These are phyloP conservation scores for Eledona agricola DNA, from an alignment of 2,888 invertebrate species.

Conservation along the genomic window DNA sequence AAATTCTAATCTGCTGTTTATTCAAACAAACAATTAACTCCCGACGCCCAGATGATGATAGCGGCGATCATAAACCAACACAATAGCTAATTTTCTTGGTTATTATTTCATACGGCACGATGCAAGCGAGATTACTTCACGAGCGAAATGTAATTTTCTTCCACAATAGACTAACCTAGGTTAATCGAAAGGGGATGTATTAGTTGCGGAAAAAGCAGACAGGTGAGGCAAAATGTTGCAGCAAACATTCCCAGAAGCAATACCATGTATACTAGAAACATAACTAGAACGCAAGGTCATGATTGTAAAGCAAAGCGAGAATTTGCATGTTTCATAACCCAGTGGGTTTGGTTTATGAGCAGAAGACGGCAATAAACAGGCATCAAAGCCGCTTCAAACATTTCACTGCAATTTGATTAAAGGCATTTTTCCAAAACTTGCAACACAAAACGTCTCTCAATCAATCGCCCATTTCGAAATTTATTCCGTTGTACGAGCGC, in stretches of 20 bases:
- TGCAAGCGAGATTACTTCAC: background rate
- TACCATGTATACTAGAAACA: constrained; percentile 15
- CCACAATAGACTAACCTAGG: background rate
- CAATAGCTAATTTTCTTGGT: constrained; percentile 7
- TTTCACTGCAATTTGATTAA: background rate
- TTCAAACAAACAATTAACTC: constrained; percentile 17
- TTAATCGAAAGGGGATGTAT: constrained; percentile 6
- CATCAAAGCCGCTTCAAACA: background rate
- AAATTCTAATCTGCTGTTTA: constrained; percentile 16
- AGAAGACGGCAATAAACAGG: background rate
- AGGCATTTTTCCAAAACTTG: constrained; percentile 10
- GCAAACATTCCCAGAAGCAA: constrained; percentile 26
- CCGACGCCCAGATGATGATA: constrained; percentile 2
- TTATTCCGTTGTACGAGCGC: constrained; percentile 9
- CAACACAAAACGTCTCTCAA: constrained; percentile 14
- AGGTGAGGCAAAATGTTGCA: constrained; percentile 10
- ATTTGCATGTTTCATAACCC: constrained; percentile 25
- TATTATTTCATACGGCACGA: too few relatives aligned
- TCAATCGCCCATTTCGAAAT: constrained; percentile 16
- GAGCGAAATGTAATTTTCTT: background rate
- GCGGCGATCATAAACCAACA: constrained; percentile 2
- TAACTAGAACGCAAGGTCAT: constrained; percentile 32
- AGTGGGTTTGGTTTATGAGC: background rate
- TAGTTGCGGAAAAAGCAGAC: too few relatives aligned
- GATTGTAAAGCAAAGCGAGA: constrained; percentile 17